Base-by-base conservation (phyloP, 30 jellyfish, hydroid and myxozoan genomes). In the Aurelia aurita region DNA sequence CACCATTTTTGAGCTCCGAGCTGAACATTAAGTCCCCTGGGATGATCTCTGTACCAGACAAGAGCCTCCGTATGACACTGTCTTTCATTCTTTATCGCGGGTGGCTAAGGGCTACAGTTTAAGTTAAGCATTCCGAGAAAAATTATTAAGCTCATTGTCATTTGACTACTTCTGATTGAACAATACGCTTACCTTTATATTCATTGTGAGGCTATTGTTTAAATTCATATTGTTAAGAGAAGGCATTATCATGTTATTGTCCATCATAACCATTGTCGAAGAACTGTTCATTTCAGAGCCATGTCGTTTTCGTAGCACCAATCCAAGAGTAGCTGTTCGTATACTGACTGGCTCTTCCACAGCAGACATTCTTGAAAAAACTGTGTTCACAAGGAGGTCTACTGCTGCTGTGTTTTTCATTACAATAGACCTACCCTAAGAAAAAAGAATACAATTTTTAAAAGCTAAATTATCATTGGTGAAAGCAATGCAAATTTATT, bases 341-440 rank as follows among this genome's bases (percentile, higher is more conserved):
- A 81, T 49, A 5, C 51, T 21, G 23, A 81, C 32, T 8, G 80
- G 68, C 15, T 16, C 77, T 8, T 81, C 91, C 21, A 32, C 35
- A 13, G 91, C 78, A 19, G 91, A 67, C 84, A 81, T 65, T 69
- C 84, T 51, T 16, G 84, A 68, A 51, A 81, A 51, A 35, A 67
- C 32, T 3, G 84, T 6, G n/a, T 68, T 68, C 22, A 73, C 72
- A 54, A 81, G 72, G 3, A 51, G 53, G 21, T 81, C 76, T 28
- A 67, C 54, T 3, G 84, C 84, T 18, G 23, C 3, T 4, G 82
- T 19, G 66, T 31, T 25, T 0, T 67, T 81, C 16, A 66, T 49
- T 18, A 81, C 65, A 11, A 81, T 39, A 18, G 49, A 5, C 35
- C 91, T 54, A 11, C 91, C 91, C 91, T 81, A 55, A 20, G 22